A percentile compares a stretch with the other conserved stretches of the same genome.
phyloP scores from a whole-genome alignment of 2,888 invertebrate genomes.

The Mechanitis messenoides region DNA sequence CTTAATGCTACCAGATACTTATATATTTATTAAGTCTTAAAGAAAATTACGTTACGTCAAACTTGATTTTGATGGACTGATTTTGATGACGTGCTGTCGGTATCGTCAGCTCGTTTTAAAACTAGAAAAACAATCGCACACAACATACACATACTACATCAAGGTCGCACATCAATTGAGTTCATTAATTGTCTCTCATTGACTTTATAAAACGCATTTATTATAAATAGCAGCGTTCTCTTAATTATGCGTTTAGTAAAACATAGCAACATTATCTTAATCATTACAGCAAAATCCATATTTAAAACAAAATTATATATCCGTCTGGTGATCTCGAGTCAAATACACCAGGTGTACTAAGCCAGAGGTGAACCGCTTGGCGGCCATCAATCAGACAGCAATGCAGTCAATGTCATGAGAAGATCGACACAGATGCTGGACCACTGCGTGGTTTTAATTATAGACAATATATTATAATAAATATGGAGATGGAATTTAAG shows the following conservation, averaged over 20 bases:
- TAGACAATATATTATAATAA: neutral
- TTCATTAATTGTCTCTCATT: constrained; percentile 50
- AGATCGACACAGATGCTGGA: constrained; percentile 9
- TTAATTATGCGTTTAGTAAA: constrained; percentile 26
- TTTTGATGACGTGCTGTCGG: constrained; percentile 18
- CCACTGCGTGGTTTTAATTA: neutral
- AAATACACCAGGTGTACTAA: neutral
- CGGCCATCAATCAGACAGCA: constrained; percentile 43
- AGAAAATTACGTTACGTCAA: neutral
- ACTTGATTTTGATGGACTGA: constrained; percentile 1
- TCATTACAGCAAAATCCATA: neutral
- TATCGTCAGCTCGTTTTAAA: constrained; percentile 28
- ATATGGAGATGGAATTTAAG: neutral
- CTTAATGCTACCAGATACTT: constrained; percentile 9
- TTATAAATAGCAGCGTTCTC: constrained; percentile 37
- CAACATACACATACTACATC: constrained; percentile 37
- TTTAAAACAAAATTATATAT: neutral
- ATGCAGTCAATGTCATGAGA: constrained; percentile 41
- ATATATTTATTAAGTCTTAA: neutral
- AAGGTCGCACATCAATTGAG: constrained; percentile 52
- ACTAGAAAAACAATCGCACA: constrained; percentile 45
- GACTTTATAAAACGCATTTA: constrained; percentile 37
- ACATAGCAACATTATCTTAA: neutral
- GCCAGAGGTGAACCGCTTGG: constrained; percentile 43
- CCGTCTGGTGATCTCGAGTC: neutral